Base-by-base conservation (phyloP, 2,888 invertebrate genomes). In the Panopea generosa region DNA sequence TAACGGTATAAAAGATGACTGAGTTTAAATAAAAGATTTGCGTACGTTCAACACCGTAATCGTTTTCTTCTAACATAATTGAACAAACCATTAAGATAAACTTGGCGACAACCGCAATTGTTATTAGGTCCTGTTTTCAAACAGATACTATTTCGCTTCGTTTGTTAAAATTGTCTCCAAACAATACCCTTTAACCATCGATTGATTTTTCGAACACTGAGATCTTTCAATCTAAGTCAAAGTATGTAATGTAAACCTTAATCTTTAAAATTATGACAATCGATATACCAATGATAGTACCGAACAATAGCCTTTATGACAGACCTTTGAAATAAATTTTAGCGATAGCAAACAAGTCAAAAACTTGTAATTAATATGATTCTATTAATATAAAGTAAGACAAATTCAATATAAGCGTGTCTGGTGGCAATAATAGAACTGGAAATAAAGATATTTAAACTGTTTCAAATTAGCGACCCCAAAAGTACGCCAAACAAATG, bases 401-500 rank as follows among this genome's bases (percentile, higher is more conserved):
- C 38, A 57, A 52, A 62, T 16, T 38, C n/a, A n/a, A 29, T n/a
- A 22, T 38, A 65, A 26, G 29, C 33, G 47, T 11, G 29, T 33
- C 33, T 33, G 11, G 11, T 33, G 33, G 33, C 11, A 33, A 33
- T 33, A 53, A 27, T 18, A 22, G 43, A 24, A 53, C 27, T 55
- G 20, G 27, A 18, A 43, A 33, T 26, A 22, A 14, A 65, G 55
- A 69, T 69, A 61, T 62, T 73, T 60, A 43, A 66, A 73, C 50
- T 67, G 72, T 73, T 66, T 60, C 72, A 67, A 73, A 66, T 67
- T 26, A 27, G 9, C 61, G 72, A 73, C 66, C 72, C 72, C 11
- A n/a, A 47, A 49, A 61, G 49, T 43, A 24, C 20, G 33, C 33
- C 33, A 33, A 7, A 33, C n/a, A 33, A 33, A 33, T 11, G 33